Conservation (phyloP, 2,797 vertebrate genomes). For the Pseudotriccus pelzelni region DNA sequence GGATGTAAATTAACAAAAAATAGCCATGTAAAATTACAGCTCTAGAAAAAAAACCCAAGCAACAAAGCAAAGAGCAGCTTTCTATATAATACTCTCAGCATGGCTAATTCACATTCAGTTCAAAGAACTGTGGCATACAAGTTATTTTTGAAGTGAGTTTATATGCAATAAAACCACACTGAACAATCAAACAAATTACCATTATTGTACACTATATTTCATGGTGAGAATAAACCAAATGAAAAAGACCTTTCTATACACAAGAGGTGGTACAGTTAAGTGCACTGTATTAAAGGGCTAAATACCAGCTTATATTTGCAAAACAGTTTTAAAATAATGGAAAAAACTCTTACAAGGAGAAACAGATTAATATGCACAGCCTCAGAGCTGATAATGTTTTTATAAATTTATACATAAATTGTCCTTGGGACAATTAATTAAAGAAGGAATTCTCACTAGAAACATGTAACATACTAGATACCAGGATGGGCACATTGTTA, state of each 20-base stretch:
- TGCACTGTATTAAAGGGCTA: not conserved
- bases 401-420: not conserved
- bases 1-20: constrained; percentile 8
- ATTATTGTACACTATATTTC: not conserved
- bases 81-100: not conserved
- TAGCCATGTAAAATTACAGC: not conserved
- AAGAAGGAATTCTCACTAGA: not conserved
- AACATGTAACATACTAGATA: not conserved
- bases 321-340: not conserved
- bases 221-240: not conserved
- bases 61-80: not conserved
- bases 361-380: not conserved
- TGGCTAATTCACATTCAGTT: not conserved
- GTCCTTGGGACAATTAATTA: not conserved
- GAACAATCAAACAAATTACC: not conserved
- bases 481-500: not conserved
- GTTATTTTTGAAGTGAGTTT: not conserved
- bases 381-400: not conserved
- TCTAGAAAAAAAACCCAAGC: not conserved
- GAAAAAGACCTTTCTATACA: not conserved
- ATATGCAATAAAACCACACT: not conserved
- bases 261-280: not conserved
- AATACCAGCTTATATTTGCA: not conserved
- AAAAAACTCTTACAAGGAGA: not conserved
- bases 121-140: not conserved